Evolutionary conservation across 1,140 invertebrate genomes (phyloP).

Genomic region (Achatina immaculata): DNA sequence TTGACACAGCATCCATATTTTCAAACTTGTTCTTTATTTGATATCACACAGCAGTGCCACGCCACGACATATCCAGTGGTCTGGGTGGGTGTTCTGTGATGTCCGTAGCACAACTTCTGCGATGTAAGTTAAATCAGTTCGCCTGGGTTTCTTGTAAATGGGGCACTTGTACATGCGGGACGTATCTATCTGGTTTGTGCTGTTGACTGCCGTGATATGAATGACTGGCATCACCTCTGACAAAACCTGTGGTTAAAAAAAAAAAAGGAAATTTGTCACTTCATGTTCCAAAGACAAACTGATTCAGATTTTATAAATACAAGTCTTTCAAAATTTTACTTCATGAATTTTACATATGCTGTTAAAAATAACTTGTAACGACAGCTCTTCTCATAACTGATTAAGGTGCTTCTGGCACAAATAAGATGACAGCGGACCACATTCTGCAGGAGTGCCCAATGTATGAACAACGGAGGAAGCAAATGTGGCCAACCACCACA

Average conservation of each 20-base stretch:
- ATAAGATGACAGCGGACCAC: too few species aligned
- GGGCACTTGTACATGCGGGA: conserved; percentile 93
- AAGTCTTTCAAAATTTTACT: too few species aligned
- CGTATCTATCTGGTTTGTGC: conserved; percentile 86
- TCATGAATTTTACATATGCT: too few species aligned
- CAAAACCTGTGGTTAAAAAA: conserved; percentile 54
- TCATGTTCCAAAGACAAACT: too few species aligned
- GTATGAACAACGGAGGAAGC: too few species aligned
- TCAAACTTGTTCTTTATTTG: conserved; percentile 85
- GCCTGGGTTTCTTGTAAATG: conserved; percentile 93
- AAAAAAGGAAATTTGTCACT: too few species aligned
- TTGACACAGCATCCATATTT: conserved; percentile 91
- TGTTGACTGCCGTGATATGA: conserved; percentile 94
- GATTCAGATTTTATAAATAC: too few species aligned
- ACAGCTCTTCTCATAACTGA: too few species aligned
- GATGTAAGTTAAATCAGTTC: conserved; percentile 94
- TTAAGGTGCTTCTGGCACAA: too few species aligned
- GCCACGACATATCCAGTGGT: conserved; percentile 91
- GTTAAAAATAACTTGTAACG: too few species aligned
- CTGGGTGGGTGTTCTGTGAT: conserved; percentile 82
- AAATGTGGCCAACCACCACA: too few species aligned
- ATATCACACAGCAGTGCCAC: conserved; percentile 97
- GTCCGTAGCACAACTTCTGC: conserved; percentile 92
- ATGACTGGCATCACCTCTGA: conserved; percentile 94
- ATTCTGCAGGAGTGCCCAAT: too few species aligned